phyloP scores from a whole-genome alignment of 2,888 invertebrate species.

The Trichacis sp. region DNA sequence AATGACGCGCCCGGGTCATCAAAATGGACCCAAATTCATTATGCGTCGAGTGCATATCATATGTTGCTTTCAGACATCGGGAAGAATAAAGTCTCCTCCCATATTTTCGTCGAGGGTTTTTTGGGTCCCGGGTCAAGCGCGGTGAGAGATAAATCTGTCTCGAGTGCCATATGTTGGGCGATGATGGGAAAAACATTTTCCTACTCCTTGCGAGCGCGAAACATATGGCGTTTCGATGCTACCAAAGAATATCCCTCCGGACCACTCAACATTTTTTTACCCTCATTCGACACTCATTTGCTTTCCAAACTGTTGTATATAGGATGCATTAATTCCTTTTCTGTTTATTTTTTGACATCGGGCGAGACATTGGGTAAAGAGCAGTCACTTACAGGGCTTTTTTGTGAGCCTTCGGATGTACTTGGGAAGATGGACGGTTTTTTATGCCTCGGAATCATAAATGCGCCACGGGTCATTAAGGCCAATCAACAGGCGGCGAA shows the following conservation, averaged over 20 bases:
- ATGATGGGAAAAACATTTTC: conserved; percentile 52
- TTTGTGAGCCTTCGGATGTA: too few relatives aligned
- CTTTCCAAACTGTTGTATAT: neutral
- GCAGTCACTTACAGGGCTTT: conserved; percentile 19
- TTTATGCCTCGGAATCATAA: conserved; percentile 50
- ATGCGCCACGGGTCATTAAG: conserved; percentile 59
- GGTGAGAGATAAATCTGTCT: conserved; percentile 49
- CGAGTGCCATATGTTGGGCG: conserved; percentile 62
- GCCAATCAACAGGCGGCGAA: conserved; percentile 58
- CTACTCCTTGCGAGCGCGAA: conserved; percentile 53
- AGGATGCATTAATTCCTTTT: neutral
- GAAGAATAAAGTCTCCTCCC: too few relatives aligned
- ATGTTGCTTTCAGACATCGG: too few relatives aligned
- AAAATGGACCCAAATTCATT: too few relatives aligned
- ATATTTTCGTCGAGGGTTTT: conserved; percentile 7
- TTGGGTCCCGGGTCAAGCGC: conserved; percentile 14
- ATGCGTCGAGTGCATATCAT: too few relatives aligned
- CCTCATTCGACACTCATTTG: conserved; percentile 7
- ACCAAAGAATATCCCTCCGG: conserved; percentile 37
- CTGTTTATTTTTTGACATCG: too few relatives aligned
- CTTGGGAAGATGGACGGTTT: too few relatives aligned
- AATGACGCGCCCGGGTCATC: too few relatives aligned
- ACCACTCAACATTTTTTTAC: conserved; percentile 30
- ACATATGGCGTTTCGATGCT: too few relatives aligned
- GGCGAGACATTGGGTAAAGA: too few relatives aligned